Percentiles rank a stretch among this genome's conserved stretches.
phyloP scores from a whole-genome alignment of 2,113 vertebrate genomes.

The Illadopsis cleaveri region DNA sequence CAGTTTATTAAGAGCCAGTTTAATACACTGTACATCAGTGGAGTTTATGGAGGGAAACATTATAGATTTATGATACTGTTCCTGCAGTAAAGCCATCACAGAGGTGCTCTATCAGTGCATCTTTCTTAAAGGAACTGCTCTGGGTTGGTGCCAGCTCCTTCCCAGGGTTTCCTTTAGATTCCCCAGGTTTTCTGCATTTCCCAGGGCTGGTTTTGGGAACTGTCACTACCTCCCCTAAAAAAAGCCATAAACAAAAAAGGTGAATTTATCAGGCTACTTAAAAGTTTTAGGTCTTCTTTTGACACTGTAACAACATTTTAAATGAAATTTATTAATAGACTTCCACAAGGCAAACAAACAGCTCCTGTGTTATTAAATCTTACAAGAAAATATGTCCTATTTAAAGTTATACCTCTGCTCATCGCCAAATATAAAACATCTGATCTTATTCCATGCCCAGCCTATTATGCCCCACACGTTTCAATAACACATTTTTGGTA shows the following conservation, averaged over 20 bases:
- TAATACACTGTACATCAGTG: neutral
- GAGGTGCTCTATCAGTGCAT: neutral
- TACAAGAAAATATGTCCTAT: neutral
- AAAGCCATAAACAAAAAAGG: neutral
- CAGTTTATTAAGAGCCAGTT: neutral
- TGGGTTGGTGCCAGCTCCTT: neutral
- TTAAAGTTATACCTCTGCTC: neutral
- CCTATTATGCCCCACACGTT: neutral
- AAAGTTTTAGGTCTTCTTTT: neutral
- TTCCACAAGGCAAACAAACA: neutral
- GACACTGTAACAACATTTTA: neutral
- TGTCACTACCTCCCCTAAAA: neutral
- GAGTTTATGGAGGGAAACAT: neutral
- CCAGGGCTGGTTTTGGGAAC: neutral
- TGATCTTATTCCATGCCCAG: neutral
- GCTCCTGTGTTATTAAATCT: neutral
- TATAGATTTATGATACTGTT: neutral
- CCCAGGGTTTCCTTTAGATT: neutral
- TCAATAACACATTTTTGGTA: neutral
- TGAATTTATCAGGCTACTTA: neutral
- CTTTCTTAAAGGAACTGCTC: neutral
- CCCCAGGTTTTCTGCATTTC: neutral
- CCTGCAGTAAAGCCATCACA: neutral
- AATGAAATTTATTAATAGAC: neutral
- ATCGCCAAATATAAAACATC: neutral